A percentile compares a stretch with the other conserved stretches of the same genome.
Evolutionary conservation across 2,113 vertebrate species (phyloP).

Genomic region (Periophthalmus modestus): DNA sequence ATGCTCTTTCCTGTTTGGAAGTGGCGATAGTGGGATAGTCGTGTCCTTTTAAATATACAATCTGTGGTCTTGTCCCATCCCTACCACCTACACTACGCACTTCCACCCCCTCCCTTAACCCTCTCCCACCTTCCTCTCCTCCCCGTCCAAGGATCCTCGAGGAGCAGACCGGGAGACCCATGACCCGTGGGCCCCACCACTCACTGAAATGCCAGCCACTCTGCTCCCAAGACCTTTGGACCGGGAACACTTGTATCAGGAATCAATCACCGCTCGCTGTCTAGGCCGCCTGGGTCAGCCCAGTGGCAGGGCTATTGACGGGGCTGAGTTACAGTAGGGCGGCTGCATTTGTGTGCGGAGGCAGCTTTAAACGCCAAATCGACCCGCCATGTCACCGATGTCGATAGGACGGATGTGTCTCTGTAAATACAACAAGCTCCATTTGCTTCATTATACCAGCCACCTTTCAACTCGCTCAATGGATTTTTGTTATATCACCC

Average conservation of each 20-base stretch:
- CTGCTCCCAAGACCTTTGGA: conserved; percentile 54
- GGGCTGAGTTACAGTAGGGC: conserved; percentile 37
- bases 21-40: too few relatives aligned
- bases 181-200: conserved; percentile 40
- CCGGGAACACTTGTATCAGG: conserved; percentile 45
- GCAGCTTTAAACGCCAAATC: conserved; percentile 8
- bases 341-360: not conserved
- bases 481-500: not conserved
- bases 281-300: conserved; percentile 41
- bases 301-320: conserved; percentile 41
- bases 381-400: conserved; percentile 11
- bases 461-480: not conserved
- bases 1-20: too few relatives aligned
- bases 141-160: conserved; percentile 13
- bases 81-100: not conserved
- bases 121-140: not conserved
- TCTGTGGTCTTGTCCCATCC: too few relatives aligned
- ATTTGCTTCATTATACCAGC: conserved; percentile 3
- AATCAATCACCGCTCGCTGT: conserved; percentile 62
- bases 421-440: conserved; percentile 5
- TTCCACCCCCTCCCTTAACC: conserved; percentile 3
- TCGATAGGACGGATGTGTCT: not conserved
- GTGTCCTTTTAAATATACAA: too few relatives aligned
- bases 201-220: conserved; percentile 61
- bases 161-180: conserved; percentile 36